These are phyloP conservation scores for Poliocrania exsul DNA, from an alignment of 2,797 vertebrate genomes.

Conservation along the genomic window DNA sequence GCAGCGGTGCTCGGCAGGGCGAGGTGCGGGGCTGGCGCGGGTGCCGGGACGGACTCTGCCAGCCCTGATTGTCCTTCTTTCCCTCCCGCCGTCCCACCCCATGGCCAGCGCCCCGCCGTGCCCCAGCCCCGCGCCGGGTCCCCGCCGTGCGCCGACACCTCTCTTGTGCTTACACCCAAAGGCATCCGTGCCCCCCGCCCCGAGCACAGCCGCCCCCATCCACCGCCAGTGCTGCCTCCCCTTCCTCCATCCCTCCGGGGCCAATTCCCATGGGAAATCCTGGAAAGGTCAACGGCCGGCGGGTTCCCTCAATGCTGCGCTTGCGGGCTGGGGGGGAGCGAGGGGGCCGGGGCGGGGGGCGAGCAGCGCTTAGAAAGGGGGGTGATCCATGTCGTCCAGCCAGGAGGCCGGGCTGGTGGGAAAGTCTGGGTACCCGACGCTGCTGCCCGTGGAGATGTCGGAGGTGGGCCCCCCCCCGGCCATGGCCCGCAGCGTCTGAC, in stretches of 20 bases:
- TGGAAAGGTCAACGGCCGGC: background rate
- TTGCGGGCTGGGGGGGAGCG: constrained; percentile 42
- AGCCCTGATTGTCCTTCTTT: constrained; percentile 60
- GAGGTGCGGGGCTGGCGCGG: background rate
- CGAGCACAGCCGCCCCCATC: background rate
- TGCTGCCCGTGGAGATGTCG: constrained; percentile 97
- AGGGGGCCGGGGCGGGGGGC: background rate
- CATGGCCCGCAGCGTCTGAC: constrained; percentile 92
- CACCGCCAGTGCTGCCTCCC: accelerated
- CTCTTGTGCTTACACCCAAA: constrained; percentile 65
- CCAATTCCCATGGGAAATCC: constrained; percentile 70
- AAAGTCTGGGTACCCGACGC: constrained; percentile 98
- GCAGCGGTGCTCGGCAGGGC: background rate
- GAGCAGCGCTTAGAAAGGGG: constrained; percentile 88
- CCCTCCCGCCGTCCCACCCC: background rate
- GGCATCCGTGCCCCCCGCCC: background rate
- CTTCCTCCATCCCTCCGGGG: background rate
- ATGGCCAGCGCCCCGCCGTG: background rate
- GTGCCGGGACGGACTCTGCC: background rate
- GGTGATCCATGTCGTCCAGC: constrained; percentile 99
- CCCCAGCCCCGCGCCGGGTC: background rate
- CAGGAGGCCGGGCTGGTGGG: constrained; percentile 97
- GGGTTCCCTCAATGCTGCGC: background rate
- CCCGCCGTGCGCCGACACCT: background rate
- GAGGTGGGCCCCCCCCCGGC: constrained; percentile 93